Conservation (phyloP, 2,797 vertebrate genomes). For the Echiichthys vipera region DNA sequence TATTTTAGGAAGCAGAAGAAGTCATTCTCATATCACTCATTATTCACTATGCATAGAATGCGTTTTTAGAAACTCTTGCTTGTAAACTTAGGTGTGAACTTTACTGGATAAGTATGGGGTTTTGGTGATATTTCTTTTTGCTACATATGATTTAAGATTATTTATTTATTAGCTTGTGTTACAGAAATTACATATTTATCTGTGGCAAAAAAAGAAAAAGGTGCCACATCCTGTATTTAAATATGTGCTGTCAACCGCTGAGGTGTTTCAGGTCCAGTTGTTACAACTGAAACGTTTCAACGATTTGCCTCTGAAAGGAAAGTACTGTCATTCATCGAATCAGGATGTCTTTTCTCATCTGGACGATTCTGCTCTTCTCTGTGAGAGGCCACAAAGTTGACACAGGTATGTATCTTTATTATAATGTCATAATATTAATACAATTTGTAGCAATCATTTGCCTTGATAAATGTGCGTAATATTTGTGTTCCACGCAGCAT, state of each 20-base stretch:
- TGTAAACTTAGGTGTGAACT: background rate
- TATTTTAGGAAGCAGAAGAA: too few relatives aligned
- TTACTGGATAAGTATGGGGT: background rate
- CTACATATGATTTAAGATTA: background rate
- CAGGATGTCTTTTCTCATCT: conserved; percentile 49
- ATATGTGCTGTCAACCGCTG: background rate
- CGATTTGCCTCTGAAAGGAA: background rate
- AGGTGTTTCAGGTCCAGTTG: background rate
- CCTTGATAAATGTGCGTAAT: background rate
- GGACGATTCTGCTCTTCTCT: conserved; percentile 30
- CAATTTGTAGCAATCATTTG: too few relatives aligned
- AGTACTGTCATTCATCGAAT: background rate
- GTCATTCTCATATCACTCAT: too few relatives aligned
- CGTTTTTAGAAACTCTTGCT: background rate
- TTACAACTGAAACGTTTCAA: background rate
- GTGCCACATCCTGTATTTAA: conserved; percentile 8
- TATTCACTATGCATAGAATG: too few relatives aligned
- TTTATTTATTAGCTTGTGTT: background rate
- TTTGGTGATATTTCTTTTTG: too few relatives aligned
- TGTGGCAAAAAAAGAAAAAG: too few relatives aligned
- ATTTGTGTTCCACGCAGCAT: background rate
- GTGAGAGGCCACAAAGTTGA: background rate
- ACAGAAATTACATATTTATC: background rate
- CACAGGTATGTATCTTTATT: conserved; percentile 25
- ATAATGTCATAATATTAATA: background rate